Evolutionary conservation across 1,140 invertebrate genomes (phyloP).

Genomic region (Ridgeia piscesae): DNA sequence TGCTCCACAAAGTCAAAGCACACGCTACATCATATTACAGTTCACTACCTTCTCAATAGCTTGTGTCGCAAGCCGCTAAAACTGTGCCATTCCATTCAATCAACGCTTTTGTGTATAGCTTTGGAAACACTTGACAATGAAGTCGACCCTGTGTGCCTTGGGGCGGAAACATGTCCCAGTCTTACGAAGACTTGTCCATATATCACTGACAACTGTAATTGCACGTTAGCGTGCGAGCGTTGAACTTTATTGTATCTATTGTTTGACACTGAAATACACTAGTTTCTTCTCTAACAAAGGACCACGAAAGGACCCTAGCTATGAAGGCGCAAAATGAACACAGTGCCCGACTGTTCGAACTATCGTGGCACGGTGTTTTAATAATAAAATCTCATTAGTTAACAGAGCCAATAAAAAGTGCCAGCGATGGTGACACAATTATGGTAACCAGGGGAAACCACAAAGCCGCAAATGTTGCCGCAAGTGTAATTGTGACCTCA

Average conservation of each 20-base stretch:
- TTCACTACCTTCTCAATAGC: not conserved
- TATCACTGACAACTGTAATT: not conserved
- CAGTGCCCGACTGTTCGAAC: not conserved
- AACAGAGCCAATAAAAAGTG: not conserved
- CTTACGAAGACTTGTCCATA: no score
- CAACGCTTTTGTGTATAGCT: not conserved
- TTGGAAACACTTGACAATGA: not conserved
- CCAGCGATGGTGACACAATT: not conserved
- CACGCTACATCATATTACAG: not conserved
- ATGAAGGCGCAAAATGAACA: not conserved
- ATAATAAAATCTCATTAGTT: not conserved
- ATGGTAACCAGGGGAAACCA: not conserved
- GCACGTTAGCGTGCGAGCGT: not conserved
- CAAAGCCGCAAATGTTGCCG: not conserved
- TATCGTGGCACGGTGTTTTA: not conserved
- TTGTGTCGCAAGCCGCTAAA: not conserved
- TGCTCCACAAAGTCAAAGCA: not conserved
- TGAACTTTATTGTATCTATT: not conserved
- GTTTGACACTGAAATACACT: not conserved
- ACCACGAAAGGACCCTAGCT: not conserved
- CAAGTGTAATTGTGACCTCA: not conserved
- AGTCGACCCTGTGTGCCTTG: not conserved
- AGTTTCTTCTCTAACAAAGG: not conserved
- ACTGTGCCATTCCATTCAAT: not conserved
- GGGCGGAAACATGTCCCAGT: not conserved